phyloP scores from a whole-genome alignment of 2,113 vertebrate species.

The Bagarius yarrelli region DNA sequence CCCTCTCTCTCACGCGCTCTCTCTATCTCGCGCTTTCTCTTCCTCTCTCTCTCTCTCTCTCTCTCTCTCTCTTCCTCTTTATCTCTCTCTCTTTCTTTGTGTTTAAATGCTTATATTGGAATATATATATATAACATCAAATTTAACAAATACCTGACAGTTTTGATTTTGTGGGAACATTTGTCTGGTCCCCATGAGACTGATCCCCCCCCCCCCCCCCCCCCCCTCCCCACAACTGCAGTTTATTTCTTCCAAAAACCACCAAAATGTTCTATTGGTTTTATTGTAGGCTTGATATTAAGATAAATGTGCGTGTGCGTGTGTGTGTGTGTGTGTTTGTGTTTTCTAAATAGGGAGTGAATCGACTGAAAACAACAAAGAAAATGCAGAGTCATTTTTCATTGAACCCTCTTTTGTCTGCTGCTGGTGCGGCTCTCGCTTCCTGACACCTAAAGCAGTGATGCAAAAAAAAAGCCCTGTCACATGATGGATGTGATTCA shows the following conservation, averaged over 20 bases:
- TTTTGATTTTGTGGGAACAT: not conserved
- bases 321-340: slow-evolving; percentile 33
- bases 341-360: slow-evolving; percentile 54
- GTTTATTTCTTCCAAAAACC: not conserved
- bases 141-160: not conserved
- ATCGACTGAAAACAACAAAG: slow-evolving; percentile 66
- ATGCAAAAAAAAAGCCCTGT: not conserved
- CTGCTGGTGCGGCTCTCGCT: not conserved
- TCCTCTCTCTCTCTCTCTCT: too few species aligned
- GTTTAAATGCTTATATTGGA: too few species aligned
- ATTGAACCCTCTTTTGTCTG: slow-evolving; percentile 11
- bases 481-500: not conserved
- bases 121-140: too few species aligned
- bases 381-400: slow-evolving; percentile 64
- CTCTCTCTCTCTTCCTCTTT: too few species aligned
- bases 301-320: slow-evolving; percentile 1
- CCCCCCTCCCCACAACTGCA: not conserved
- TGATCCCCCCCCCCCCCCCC: too few species aligned
- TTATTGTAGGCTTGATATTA: not conserved
- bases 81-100: too few species aligned
- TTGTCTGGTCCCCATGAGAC: not conserved
- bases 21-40: too few species aligned
- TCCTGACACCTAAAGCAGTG: slow-evolving; percentile 9
- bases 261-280: not conserved
- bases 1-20: too few species aligned